These are phyloP conservation scores for Pantelozetes paolii DNA, from an alignment of 2,888 invertebrate species.

Conservation along the genomic window DNA sequence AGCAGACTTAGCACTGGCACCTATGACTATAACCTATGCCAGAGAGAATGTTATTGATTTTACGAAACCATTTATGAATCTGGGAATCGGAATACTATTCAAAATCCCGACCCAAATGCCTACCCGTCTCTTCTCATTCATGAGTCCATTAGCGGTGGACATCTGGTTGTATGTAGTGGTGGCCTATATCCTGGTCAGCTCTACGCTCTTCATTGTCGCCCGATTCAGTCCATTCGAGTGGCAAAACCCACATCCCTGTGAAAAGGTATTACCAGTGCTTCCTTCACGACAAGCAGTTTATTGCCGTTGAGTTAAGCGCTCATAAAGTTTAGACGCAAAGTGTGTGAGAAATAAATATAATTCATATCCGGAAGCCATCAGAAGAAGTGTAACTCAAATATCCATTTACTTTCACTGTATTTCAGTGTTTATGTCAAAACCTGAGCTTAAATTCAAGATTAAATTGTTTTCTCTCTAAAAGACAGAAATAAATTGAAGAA, in stretches of 20 bases:
- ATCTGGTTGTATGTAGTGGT: constrained; percentile 92
- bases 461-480: too few species aligned
- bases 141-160: constrained; percentile 90
- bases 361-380: not conserved
- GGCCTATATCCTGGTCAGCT: constrained; percentile 87
- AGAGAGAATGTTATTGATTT: constrained; percentile 92
- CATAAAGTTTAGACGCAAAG: too few species aligned
- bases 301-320: too few species aligned
- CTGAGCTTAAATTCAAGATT: too few species aligned
- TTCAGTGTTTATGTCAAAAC: not conserved
- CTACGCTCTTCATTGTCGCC: constrained; percentile 92
- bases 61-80: constrained; percentile 96
- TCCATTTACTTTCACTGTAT: not conserved
- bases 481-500: too few species aligned
- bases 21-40: constrained; percentile 96
- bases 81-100: constrained; percentile 56
- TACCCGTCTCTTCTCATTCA: constrained; percentile 85
- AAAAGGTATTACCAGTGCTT: constrained; percentile 48
- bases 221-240: constrained; percentile 78
- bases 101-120: constrained; percentile 87
- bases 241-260: constrained; percentile 54
- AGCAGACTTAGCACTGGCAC: constrained; percentile 83
- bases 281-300: not conserved
- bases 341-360: not conserved
- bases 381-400: not conserved